These are phyloP conservation scores for Clavelina lepadiformis DNA, from an alignment of 23 tunicate genomes.

Conservation along the genomic window DNA sequence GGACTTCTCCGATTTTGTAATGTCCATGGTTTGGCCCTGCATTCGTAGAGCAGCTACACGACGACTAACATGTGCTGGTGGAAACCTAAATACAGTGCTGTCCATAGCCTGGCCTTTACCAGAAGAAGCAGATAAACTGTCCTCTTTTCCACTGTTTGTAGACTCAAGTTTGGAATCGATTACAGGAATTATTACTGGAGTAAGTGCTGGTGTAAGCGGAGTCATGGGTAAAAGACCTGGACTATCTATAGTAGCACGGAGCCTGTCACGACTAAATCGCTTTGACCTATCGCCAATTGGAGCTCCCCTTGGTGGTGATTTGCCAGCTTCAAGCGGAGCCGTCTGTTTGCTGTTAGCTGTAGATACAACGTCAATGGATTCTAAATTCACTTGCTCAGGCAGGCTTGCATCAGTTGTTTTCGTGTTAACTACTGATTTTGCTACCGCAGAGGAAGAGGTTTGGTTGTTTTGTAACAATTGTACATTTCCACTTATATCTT, in stretches of 20 bases:
- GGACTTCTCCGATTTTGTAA: constrained; percentile 22
- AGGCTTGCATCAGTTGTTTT: not conserved
- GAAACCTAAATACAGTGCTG: constrained; percentile 55
- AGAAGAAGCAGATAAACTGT: constrained; percentile 20
- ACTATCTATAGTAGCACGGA: constrained; percentile 82
- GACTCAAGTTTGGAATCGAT: not conserved
- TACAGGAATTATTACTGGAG: constrained; percentile 24
- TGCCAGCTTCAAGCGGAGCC: not conserved
- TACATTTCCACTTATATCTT: not conserved
- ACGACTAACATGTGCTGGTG: constrained; percentile 61
- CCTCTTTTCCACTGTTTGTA: constrained; percentile 13
- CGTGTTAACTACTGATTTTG: not conserved
- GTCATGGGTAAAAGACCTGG: constrained; percentile 73
- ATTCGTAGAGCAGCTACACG: constrained; percentile 53
- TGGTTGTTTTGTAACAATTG: constrained; percentile 6
- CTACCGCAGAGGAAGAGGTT: not conserved
- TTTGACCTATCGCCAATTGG: constrained; percentile 44
- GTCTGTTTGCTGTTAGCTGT: not conserved
- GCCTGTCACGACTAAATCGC: constrained; percentile 80
- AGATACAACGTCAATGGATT: not conserved
- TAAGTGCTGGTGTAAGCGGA: constrained; percentile 71
- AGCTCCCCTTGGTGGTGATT: constrained; percentile 38
- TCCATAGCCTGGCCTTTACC: constrained; percentile 23
- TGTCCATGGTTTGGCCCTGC: constrained; percentile 45
- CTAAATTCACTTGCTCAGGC: not conserved